Evolutionary conservation across 2,113 vertebrate genomes (phyloP), one percentile per base, ranked within the genome.

Genomic region (Plotosus lineatus): DNA sequence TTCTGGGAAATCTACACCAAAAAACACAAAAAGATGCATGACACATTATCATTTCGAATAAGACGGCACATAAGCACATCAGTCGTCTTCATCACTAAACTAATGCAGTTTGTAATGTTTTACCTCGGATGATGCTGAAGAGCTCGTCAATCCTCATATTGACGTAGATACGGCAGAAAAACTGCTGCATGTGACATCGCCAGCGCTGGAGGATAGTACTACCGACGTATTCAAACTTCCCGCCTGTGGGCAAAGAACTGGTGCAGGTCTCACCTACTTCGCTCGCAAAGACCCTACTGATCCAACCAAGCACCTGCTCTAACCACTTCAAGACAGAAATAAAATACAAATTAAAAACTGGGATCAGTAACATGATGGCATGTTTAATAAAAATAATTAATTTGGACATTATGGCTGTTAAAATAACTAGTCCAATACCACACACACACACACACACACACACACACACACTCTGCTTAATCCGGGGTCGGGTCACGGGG

Each of bases 121-220:
- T 38, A 98, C 98, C 98, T 90, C 97, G 93, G 87, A 99, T 97
- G 80, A 99, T 97, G 87, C 96, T 96, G 93, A 99, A 99, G 44
- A 99, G 96, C 87, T 99, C 98, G 26, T 98, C 96, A 0, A 99
- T 98, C 89, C 97, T 94, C 94, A 99, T 95, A 90, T 94, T 94
- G 75, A 98, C 97, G 0, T 98, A 99, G 87, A 96, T 95, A 81
- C 95, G 94, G 88, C 97, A 99, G 91, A 99, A 98, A 88, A 98
- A 99, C 87, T 96, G 93, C 71, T 98, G 97, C 89, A 97, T 96
- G 0, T 98, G 97, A 86, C 95, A 96, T 6, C 95, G 92, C 98
- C 98, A 99, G 56, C 96, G 95, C 71, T 94, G 95, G 86, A 99
- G 80, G 1, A 94, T 90, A 55, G 90, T 76, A 74, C 83, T 85